Conservation (phyloP, 2,888 invertebrate genomes). For the Drosophila fungiperda region DNA sequence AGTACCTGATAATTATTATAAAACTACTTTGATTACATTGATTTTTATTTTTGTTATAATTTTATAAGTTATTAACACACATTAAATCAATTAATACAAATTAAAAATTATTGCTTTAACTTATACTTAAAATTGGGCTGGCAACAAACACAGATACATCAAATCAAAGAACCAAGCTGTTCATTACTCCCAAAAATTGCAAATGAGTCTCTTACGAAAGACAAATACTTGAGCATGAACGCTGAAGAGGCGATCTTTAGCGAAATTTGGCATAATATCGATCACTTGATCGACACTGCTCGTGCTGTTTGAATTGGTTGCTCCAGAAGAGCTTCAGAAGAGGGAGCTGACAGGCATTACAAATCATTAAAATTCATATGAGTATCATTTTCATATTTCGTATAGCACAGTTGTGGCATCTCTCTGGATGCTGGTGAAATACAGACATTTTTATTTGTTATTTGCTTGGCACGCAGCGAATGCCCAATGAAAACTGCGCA, state of each 20-base stretch:
- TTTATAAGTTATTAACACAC: background rate
- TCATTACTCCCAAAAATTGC: background rate
- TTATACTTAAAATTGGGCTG: background rate
- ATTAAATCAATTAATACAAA: background rate
- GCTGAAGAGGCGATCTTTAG: slow-evolving; percentile 10
- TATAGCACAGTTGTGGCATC: slow-evolving; percentile 58
- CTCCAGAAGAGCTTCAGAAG: background rate
- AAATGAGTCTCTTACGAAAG: background rate
- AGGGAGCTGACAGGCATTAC: slow-evolving; percentile 59
- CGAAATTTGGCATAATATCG: slow-evolving; percentile 39
- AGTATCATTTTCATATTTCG: slow-evolving; percentile 32
- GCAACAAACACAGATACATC: background rate
- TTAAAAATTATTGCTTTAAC: background rate
- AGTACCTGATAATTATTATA: background rate
- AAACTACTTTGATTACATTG: background rate
- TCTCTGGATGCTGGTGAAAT: slow-evolving; percentile 30
- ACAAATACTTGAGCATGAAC: slow-evolving; percentile 9
- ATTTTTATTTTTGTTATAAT: background rate
- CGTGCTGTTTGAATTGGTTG: background rate
- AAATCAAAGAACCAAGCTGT: background rate
- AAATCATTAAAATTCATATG: slow-evolving; percentile 57
- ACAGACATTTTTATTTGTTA: slow-evolving; percentile 74
- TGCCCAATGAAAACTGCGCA: slow-evolving; percentile 57
- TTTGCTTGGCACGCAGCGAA: slow-evolving; percentile 53
- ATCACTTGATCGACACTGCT: slow-evolving; percentile 34